Base-by-base conservation (phyloP, 2,888 invertebrate species). In the Tineola bisselliella region DNA sequence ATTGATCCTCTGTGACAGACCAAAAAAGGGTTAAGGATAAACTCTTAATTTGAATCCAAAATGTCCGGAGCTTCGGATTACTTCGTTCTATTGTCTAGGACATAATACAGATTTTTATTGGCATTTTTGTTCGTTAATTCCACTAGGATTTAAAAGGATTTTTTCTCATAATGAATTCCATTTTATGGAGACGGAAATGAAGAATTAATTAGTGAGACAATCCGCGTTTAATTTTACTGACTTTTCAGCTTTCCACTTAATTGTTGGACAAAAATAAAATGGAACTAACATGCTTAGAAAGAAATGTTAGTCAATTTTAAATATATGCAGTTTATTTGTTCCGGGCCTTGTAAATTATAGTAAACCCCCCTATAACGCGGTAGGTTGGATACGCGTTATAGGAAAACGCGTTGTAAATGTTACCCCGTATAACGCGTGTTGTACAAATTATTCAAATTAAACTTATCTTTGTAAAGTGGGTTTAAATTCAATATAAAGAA, bases 41-140 rank as follows among this genome's bases (percentile, higher is more conserved):
- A 80, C 77, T 74, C 72, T 72, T 78, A 75, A 84, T 84, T 83
- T 83, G 79, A 84, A 84, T 83, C 71, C 71, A 75, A 82, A 84
- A 81, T 74, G 75, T 66, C 69, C 13, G 2, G n/a, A 72, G 79
- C 76, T 73, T 77, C 70, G 75, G 76, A 76, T 81, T 77, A 76
- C 77, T 63, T 63, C 67, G 48, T 8, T n/a, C 48, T 17, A 48
- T 48, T 48, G 48, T 48, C 48, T 13, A 15, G 17, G 15, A 8
- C 15, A 13, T 10, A 48, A 15, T 48, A 15, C 2, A 48, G 17
- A 67, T 68, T 70, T 68, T 70, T 70, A 72, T 66, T 62, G 38
- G 60, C 62, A 64, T 62, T 25, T 52, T 61, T 25, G 2, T 60
- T 61, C 44, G 43, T 62, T 61, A 25, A 25, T 15, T n/a, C 12